Evolutionary conservation across 2,113 vertebrate species (phyloP).

Genomic region (Corydoras maculifer): DNA sequence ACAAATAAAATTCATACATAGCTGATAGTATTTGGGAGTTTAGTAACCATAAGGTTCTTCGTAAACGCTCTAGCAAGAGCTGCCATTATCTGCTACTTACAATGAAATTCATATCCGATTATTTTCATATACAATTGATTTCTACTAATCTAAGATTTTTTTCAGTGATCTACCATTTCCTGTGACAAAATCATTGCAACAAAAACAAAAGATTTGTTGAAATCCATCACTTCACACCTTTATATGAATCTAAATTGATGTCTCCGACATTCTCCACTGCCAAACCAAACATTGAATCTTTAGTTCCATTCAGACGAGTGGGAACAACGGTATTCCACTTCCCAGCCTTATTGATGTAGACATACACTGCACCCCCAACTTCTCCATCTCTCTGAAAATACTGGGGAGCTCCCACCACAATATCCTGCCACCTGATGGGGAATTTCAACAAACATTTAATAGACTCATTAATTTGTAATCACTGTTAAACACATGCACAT

Average conservation of each 20-base stretch:
- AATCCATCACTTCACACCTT: slow-evolving; percentile 62
- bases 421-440: slow-evolving; percentile 84
- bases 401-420: slow-evolving; percentile 93
- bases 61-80: too few species aligned
- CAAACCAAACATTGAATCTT: slow-evolving; percentile 94
- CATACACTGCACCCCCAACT: slow-evolving; percentile 86
- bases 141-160: too few species aligned
- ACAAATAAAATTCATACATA: neutral
- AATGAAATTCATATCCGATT: too few species aligned
- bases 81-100: too few species aligned
- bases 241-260: slow-evolving; percentile 84
- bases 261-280: slow-evolving; percentile 89
- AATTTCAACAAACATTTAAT: neutral
- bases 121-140: too few species aligned
- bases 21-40: too few species aligned
- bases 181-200: too few species aligned
- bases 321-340: slow-evolving; percentile 74
- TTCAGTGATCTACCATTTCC: too few species aligned
- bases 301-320: slow-evolving; percentile 78
- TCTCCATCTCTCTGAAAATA: slow-evolving; percentile 86
- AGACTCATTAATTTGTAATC: neutral
- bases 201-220: neutral
- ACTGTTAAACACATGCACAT: neutral
- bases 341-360: slow-evolving; percentile 86
- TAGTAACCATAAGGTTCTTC: too few species aligned